Conservation (phyloP, 2,113 vertebrate species). For the Chionis minor region DNA sequence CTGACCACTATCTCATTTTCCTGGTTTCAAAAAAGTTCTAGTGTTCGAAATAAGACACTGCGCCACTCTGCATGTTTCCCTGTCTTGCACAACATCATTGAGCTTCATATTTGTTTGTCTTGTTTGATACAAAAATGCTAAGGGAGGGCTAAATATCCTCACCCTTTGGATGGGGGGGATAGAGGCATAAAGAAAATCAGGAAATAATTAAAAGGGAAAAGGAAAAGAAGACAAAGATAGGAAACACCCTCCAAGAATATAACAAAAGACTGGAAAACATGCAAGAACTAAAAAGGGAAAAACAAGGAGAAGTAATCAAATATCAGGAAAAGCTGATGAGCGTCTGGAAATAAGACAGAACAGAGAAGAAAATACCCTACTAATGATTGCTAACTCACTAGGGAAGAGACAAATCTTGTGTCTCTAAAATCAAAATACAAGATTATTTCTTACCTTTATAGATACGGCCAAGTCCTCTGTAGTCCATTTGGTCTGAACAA, state of each 20-base stretch:
- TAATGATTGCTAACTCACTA: background rate
- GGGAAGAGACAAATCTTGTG: background rate
- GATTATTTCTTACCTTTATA: conserved; percentile 68
- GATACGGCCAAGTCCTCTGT: conserved; percentile 73
- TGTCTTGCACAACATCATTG: background rate
- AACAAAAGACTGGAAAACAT: background rate
- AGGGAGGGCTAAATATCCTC: background rate
- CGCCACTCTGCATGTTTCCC: background rate
- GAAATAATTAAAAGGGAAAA: background rate
- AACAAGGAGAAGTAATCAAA: background rate
- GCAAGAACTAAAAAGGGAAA: background rate
- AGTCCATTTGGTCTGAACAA: conserved; percentile 77
- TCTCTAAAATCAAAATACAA: background rate
- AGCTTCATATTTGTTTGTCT: background rate
- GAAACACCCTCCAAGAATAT: background rate
- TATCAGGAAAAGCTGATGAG: background rate
- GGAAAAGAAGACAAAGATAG: background rate
- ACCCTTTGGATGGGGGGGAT: background rate
- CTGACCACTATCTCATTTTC: background rate
- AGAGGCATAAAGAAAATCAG: background rate
- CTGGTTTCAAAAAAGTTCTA: background rate
- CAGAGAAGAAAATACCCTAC: background rate
- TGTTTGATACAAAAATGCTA: background rate
- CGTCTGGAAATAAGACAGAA: background rate
- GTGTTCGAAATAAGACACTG: background rate